A percentile compares a stretch with the other conserved stretches of the same genome.
phyloP scores from a whole-genome alignment of 2,797 vertebrate genomes.

The Pyrocephalus nanus region DNA sequence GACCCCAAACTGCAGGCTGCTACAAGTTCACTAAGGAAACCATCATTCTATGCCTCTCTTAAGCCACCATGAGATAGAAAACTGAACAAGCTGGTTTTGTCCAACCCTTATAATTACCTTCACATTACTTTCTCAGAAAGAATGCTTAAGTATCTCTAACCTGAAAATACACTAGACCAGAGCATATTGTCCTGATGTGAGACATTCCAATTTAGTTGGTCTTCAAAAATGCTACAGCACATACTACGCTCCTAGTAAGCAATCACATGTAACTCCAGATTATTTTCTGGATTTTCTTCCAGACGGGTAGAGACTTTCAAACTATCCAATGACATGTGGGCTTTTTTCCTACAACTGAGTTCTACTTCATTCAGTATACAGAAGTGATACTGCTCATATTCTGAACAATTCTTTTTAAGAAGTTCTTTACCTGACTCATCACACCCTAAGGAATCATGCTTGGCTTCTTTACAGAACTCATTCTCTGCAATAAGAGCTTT shows the following conservation, averaged over 20 bases:
- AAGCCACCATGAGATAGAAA: background rate
- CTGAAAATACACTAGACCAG: background rate
- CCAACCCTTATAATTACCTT: background rate
- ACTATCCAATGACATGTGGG: background rate
- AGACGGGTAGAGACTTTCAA: background rate
- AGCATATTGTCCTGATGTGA: background rate
- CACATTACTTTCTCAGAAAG: background rate
- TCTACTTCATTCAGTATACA: background rate
- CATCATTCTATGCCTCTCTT: background rate
- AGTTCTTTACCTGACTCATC: background rate
- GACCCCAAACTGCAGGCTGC: background rate
- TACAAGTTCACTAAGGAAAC: background rate
- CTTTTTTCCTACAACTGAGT: accelerated
- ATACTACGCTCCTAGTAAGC: background rate
- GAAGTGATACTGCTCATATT: background rate
- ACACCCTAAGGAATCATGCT: background rate
- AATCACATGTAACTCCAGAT: background rate
- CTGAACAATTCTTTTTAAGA: background rate
- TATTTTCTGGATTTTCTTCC: background rate
- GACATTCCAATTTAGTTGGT: background rate
- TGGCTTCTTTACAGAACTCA: background rate
- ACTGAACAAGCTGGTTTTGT: background rate
- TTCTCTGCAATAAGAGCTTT: background rate
- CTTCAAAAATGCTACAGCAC: background rate
- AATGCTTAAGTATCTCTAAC: background rate